phyloP scores from a whole-genome alignment of 2,888 invertebrate genomes.

The Tineola bisselliella region DNA sequence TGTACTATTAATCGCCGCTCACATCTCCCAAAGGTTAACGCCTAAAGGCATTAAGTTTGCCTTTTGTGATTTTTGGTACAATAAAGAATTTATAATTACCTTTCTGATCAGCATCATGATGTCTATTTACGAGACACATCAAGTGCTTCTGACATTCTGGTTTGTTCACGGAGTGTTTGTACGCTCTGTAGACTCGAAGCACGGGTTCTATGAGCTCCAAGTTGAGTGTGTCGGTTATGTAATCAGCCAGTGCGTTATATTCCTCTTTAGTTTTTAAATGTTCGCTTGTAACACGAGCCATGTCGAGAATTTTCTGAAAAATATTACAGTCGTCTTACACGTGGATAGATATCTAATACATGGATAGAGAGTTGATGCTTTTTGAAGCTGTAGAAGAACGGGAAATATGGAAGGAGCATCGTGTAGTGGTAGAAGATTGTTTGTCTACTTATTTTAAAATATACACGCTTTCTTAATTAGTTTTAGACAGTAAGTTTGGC shows the following conservation, averaged over 20 bases:
- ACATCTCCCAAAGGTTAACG: no score
- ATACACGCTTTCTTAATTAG: no score
- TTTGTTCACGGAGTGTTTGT: slow-evolving; percentile 74
- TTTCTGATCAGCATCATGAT: slow-evolving; percentile 61
- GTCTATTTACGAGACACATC: slow-evolving; percentile 79
- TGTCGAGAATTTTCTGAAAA: slow-evolving; percentile 73
- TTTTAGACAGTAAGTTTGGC: no score
- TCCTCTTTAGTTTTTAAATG: slow-evolving; percentile 71
- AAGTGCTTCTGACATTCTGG: slow-evolving; percentile 82
- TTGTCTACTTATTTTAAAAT: no score
- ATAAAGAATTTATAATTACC: slow-evolving; percentile 33
- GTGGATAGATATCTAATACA: no score
- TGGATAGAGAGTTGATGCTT: no score
- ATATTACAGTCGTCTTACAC: background rate
- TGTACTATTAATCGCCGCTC: no score
- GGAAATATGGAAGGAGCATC: no score
- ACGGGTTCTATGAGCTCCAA: slow-evolving; percentile 85
- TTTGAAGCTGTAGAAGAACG: no score
- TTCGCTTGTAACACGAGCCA: slow-evolving; percentile 75
- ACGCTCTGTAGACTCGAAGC: slow-evolving; percentile 83
- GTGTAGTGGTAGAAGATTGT: no score
- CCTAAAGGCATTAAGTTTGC: no score
- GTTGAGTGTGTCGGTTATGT: slow-evolving; percentile 82
- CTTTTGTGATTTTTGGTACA: no score
- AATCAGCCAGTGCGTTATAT: slow-evolving; percentile 77